Evolutionary conservation across 2,888 invertebrate species (phyloP), one percentile per base, ranked within the genome.

Genomic region (Tenthredo distinguenda): DNA sequence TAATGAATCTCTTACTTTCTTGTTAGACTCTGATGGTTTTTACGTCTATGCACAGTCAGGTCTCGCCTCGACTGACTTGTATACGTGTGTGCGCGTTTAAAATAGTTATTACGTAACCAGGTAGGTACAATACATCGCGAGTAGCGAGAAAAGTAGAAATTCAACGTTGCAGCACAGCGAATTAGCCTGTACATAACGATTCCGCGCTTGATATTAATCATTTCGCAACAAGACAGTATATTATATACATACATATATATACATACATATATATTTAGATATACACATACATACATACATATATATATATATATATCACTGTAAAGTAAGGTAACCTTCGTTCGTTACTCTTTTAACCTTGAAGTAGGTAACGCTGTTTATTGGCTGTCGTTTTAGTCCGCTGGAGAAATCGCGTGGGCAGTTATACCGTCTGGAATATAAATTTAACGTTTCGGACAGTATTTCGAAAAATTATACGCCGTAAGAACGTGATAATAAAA

Each of bases 311-410:
- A 68, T 34, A 68, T 34, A 15, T 18, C 26, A 7, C 0, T 68
- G 72, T 37, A 37, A 37, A 40, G 37, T 34, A 62, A 62, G 40
- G 62, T 62, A 81, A 62, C 81, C 81, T 81, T 81, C 81, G 81
- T 81, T 62, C 81, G 62, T 81, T 81, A 81, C 81, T 81, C 81
- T 62, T 81, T 81, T 62, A 81, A 81, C 81, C 81, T 81, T 81
- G 58, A 62, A 81, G 50, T 77, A 77, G 62, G 50, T 47, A 58
- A 21, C 62, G 81, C 81, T 74, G 74, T 43, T 62, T 62, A 62
- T 62, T 62, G 81, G 81, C 62, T 81, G 40, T 58, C 62, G 40
- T 37, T 81, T 74, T 40, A 74, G 40, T 81, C 62, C 62, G 62
- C 34, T 62, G 50, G 81, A 81, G 58, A 58, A 81, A 81, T 81